Percentiles rank a stretch among this genome's conserved stretches.
Conservation (phyloP, 2,113 vertebrate species). For the Pteropus alecto region DNA sequence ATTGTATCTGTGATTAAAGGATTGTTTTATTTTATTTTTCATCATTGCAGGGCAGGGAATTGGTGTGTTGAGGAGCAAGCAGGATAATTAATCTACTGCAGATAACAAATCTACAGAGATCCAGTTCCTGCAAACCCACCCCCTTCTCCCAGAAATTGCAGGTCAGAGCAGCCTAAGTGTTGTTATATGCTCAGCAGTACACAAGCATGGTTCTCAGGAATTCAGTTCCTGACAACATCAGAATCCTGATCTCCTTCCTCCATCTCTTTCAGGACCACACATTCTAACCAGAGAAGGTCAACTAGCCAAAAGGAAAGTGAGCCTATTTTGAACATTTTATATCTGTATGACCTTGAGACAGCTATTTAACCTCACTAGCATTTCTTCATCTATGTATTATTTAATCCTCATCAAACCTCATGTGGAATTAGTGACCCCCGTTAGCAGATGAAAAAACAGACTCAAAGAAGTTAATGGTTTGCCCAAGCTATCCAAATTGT, state of each 20-base stretch:
- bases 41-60: background rate
- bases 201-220: background rate
- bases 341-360: slow-evolving; percentile 26
- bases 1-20: background rate
- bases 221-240: background rate
- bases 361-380: background rate
- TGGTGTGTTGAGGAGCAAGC: background rate
- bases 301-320: background rate
- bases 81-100: background rate
- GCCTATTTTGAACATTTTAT: background rate
- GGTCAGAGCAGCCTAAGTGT: background rate
- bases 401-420: background rate
- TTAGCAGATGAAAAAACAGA: background rate
- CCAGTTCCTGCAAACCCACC: background rate
- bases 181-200: background rate
- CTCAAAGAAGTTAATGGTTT: background rate
- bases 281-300: background rate
- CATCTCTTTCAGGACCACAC: background rate
- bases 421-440: background rate
- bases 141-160: background rate
- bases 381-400: background rate
- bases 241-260: background rate
- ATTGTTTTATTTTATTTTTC: background rate
- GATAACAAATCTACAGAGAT: background rate
- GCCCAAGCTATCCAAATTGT: background rate